phyloP scores from a whole-genome alignment of 2,797 vertebrate species.

The Pseudocheirus occidentalis region DNA sequence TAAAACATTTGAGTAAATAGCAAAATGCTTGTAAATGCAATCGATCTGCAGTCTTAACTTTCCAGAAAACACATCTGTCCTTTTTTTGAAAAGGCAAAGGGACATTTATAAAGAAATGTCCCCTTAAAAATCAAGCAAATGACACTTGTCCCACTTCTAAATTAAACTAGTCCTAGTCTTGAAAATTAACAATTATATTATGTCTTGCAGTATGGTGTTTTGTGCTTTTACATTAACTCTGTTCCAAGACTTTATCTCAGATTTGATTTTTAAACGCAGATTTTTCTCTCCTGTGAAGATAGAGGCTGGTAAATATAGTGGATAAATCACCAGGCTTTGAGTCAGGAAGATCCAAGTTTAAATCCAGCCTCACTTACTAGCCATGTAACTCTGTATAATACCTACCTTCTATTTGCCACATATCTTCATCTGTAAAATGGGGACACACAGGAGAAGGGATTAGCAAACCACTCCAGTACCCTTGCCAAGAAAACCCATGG shows the following conservation, averaged over 20 bases:
- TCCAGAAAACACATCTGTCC: slow-evolving; percentile 17
- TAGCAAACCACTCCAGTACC: not conserved
- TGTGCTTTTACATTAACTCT: not conserved
- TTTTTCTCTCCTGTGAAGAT: slow-evolving; percentile 16
- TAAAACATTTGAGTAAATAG: slow-evolving; percentile 53
- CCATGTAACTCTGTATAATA: not conserved
- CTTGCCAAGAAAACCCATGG: not conserved
- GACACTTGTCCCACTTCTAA: slow-evolving; percentile 14
- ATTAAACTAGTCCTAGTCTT: slow-evolving; percentile 40
- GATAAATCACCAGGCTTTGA: not conserved
- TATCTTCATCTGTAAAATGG: not conserved
- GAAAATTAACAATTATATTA: slow-evolving; percentile 52
- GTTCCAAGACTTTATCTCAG: not conserved
- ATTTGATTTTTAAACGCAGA: slow-evolving; percentile 2
- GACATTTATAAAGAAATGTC: slow-evolving; percentile 46
- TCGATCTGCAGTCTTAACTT: slow-evolving; percentile 32
- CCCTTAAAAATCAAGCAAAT: slow-evolving; percentile 24
- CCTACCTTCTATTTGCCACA: slow-evolving; percentile 12
- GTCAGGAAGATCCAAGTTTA: not conserved
- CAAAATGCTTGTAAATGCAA: slow-evolving; percentile 43
- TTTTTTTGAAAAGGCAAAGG: slow-evolving; percentile 13
- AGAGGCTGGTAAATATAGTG: not conserved
- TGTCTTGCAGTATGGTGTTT: not conserved
- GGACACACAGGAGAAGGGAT: not conserved
- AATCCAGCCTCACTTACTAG: not conserved